Evolutionary conservation across 2,888 invertebrate genomes (phyloP).

Genomic region (Pachydiplax longipennis): DNA sequence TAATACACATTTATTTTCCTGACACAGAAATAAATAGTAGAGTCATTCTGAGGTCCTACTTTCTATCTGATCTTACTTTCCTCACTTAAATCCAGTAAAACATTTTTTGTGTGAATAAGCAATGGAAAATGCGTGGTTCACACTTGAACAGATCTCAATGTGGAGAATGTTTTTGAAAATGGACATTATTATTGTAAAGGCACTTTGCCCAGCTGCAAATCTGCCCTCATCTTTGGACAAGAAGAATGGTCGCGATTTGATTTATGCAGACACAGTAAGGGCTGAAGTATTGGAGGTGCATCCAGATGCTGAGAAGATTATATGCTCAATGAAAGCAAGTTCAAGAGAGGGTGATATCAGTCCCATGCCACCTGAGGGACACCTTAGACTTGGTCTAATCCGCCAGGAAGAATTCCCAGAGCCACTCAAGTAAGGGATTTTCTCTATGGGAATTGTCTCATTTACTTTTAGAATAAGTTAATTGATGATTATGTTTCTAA

Average conservation of each 20-base stretch:
- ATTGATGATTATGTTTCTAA: too few relatives aligned
- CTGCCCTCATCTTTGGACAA: slow-evolving; percentile 77
- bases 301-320: slow-evolving; percentile 86
- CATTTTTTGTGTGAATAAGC: too few relatives aligned
- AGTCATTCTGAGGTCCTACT: too few relatives aligned
- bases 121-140: too few relatives aligned
- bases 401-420: slow-evolving; percentile 82
- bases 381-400: slow-evolving; percentile 82
- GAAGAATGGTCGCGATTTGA: slow-evolving; percentile 79
- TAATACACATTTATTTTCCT: too few relatives aligned
- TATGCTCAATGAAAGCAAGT: slow-evolving; percentile 85
- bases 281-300: slow-evolving; percentile 88
- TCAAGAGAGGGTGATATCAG: slow-evolving; percentile 19
- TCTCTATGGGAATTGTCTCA: neutral
- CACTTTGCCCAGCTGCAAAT: slow-evolving; percentile 73
- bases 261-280: slow-evolving; percentile 84
- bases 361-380: slow-evolving; percentile 70
- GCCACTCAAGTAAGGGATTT: slow-evolving; percentile 78
- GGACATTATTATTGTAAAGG: slow-evolving; percentile 59
- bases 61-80: too few relatives aligned
- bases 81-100: too few relatives aligned
- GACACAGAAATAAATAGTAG: too few relatives aligned
- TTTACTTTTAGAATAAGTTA: too few relatives aligned
- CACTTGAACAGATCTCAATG: too few relatives aligned
- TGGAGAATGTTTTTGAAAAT: too few relatives aligned